These are phyloP conservation scores for Noctua comes DNA, from an alignment of 2,888 invertebrate genomes.

Conservation along the genomic window DNA sequence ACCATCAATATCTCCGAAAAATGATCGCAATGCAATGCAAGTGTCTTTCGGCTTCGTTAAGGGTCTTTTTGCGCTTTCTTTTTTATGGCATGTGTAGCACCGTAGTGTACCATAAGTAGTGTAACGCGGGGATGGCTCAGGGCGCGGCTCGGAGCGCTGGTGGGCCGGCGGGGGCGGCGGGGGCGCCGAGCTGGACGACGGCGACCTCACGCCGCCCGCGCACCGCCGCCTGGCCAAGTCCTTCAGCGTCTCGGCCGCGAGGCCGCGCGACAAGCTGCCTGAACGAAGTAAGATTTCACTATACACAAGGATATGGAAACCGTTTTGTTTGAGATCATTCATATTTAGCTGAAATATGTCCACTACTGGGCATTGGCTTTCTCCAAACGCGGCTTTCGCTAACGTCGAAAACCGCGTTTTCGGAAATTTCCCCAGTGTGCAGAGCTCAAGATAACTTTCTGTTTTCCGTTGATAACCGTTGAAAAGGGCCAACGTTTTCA, in stretches of 20 bases:
- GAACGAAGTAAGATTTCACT: conserved; percentile 79
- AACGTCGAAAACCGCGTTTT: too few species aligned
- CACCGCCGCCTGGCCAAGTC: conserved; percentile 97
- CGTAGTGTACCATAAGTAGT: conserved; percentile 64
- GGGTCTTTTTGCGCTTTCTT: neutral
- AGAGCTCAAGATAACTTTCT: neutral
- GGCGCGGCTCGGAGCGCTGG: conserved; percentile 84
- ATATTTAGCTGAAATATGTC: neutral
- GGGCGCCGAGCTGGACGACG: conserved; percentile 82
- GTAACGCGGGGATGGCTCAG: conserved; percentile 72
- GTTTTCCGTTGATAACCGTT: neutral
- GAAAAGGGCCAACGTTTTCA: neutral
- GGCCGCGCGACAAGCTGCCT: conserved; percentile 74
- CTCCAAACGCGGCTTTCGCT: neutral
- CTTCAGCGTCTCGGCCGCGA: conserved; percentile 95
- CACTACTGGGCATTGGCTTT: neutral
- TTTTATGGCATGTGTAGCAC: conserved; percentile 31
- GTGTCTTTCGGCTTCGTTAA: neutral
- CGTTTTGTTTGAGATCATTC: conserved; percentile 7
- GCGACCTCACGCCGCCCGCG: conserved; percentile 95
- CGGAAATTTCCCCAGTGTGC: neutral
- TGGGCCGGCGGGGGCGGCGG: conserved; percentile 77
- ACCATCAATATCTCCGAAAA: neutral
- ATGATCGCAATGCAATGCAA: too few species aligned
- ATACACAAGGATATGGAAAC: neutral